Evolutionary conservation across 2,888 invertebrate species (phyloP).

Genomic region (Cacoxenus indagator): DNA sequence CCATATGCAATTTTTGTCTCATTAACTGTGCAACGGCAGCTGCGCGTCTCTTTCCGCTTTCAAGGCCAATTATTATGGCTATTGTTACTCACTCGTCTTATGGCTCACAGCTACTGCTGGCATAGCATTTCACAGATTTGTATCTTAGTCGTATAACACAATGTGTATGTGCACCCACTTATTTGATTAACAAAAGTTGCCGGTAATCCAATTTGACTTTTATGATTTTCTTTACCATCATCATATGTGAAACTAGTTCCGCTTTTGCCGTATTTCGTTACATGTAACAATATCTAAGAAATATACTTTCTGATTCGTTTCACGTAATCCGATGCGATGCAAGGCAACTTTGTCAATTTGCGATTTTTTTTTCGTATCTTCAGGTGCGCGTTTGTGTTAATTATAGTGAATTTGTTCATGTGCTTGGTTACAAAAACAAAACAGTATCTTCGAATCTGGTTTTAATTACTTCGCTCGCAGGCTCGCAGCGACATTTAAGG

Average conservation of each 20-base stretch:
- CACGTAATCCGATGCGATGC: background rate
- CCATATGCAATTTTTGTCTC: slow-evolving; percentile 6
- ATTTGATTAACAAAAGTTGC: slow-evolving; percentile 9
- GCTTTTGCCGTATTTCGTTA: slow-evolving; percentile 17
- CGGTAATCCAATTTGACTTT: slow-evolving; percentile 15
- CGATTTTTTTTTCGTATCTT: background rate
- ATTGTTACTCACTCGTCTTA: background rate
- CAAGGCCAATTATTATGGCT: slow-evolving; percentile 19
- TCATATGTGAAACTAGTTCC: background rate
- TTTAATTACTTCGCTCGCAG: slow-evolving; percentile 2
- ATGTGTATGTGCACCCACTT: too few relatives aligned
- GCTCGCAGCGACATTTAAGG: slow-evolving; percentile 5
- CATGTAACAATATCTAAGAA: background rate
- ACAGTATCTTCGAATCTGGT: background rate
- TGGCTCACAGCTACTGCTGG: background rate
- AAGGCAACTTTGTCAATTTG: background rate
- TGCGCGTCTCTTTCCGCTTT: slow-evolving; percentile 6
- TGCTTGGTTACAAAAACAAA: slow-evolving; percentile 8
- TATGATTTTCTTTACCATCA: background rate
- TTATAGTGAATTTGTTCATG: background rate
- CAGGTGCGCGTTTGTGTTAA: background rate
- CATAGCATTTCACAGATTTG: background rate
- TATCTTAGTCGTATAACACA: too few relatives aligned
- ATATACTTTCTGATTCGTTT: background rate
- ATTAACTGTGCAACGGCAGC: slow-evolving; percentile 1